phyloP scores from a whole-genome alignment of 2,888 invertebrate species.

The Aplocera efformata region DNA sequence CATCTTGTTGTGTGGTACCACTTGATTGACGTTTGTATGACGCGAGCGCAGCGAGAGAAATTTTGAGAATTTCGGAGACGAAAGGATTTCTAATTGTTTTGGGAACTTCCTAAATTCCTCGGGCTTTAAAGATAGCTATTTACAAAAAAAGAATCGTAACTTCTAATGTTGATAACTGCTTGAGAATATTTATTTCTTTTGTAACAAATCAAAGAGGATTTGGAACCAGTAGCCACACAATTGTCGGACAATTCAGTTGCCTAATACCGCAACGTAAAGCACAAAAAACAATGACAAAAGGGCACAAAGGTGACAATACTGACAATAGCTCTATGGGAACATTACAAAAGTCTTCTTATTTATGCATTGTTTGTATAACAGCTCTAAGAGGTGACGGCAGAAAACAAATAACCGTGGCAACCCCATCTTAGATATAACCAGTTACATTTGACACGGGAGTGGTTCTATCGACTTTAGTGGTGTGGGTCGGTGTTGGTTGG shows the following conservation, averaged over 20 bases:
- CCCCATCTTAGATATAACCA: conserved; percentile 52
- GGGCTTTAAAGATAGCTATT: too few relatives aligned
- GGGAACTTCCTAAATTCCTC: conserved; percentile 11
- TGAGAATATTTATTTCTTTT: too few relatives aligned
- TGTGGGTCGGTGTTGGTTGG: conserved; percentile 26
- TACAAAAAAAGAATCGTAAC: too few relatives aligned
- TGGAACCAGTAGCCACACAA: conserved; percentile 32
- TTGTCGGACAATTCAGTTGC: conserved; percentile 51
- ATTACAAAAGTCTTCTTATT: conserved; percentile 66
- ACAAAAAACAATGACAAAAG: conserved; percentile 57
- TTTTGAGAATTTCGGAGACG: conserved; percentile 56
- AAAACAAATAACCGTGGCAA: conserved; percentile 72
- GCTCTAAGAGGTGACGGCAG: conserved; percentile 64
- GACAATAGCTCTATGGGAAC: conserved; percentile 67
- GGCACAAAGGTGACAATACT: conserved; percentile 68
- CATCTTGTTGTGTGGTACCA: conserved; percentile 62
- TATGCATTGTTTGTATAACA: conserved; percentile 76
- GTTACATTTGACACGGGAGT: conserved; percentile 28
- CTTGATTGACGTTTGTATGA: conserved; percentile 76
- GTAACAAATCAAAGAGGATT: conserved; percentile 1
- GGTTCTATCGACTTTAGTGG: conserved; percentile 4
- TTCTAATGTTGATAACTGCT: too few relatives aligned
- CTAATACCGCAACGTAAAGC: conserved; percentile 42
- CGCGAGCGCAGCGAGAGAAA: conserved; percentile 57
- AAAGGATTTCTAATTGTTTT: conserved; percentile 44